Evolutionary conservation across 2,113 vertebrate genomes (phyloP), one percentile per base, ranked within the genome.

Genomic region (Zonotrichia leucophrys): DNA sequence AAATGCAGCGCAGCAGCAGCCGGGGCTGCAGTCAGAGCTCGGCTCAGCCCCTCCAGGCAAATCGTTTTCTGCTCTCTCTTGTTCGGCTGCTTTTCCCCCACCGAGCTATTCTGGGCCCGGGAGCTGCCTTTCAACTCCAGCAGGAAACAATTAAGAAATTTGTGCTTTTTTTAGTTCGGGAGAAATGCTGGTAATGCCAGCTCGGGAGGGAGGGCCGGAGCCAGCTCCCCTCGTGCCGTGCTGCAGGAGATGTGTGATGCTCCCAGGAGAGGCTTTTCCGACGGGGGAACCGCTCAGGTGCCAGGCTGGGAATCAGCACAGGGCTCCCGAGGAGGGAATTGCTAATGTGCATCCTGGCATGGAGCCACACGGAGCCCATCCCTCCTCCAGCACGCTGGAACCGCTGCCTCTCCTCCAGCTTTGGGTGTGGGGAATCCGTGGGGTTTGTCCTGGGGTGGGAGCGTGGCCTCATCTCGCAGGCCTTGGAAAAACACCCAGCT

Each of bases 101-200:
- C 1, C 0, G 12, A 2, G 78, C 94, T 95, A 92, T 94, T 97
- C 59, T 17, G 7, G 82, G 93, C 84, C 70, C 9, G 1, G 81
- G 87, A 92, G 93, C 95, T 89, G 94, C 93, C 81, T 95, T 95
- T 94, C 94, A 92, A 82, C 74, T 95, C 74, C 82, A 90, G 78
- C 95, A 96, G 95, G 96, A 97, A 97, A 95, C 95, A 95, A 95
- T 96, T 95, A 95, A 92, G 91, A 87, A 93, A 95, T 79, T 3
- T 35, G 89, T 72, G 93, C 94, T 95, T 96, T 95, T 96, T 97
- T 92, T 96, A 95, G 96, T 73, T 17, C 66, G 20, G 94, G 70
- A 94, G 93, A 84, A 94, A 82, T 1, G 77, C 91, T 79, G 93
- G 44, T 76, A 91, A 77, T 2, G 53, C 85, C 87, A 73, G 4